A percentile compares a stretch with the other conserved stretches of the same genome.
phyloP scores from a whole-genome alignment of 2,888 invertebrate genomes.

The Chalcis sispes region DNA sequence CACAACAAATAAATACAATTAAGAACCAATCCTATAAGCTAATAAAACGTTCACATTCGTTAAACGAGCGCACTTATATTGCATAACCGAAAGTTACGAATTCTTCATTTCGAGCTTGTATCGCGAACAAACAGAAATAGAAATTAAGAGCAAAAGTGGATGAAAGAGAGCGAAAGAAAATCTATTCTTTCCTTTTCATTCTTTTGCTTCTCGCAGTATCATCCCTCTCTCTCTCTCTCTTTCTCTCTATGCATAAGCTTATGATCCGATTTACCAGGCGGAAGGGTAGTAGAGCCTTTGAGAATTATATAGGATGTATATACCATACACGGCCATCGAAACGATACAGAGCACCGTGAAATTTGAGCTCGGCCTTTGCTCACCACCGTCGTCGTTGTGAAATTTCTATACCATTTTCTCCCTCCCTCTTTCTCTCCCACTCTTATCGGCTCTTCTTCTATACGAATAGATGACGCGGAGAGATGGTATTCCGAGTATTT shows the following conservation, averaged over 20 bases:
- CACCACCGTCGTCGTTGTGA: conserved; percentile 1
- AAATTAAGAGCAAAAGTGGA: neutral
- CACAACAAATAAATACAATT: no score
- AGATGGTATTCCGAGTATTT: no score
- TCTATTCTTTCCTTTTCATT: no score
- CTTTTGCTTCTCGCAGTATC: neutral
- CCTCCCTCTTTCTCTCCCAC: neutral
- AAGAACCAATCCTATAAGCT: no score
- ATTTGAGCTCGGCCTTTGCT: no score
- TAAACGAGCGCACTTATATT: no score
- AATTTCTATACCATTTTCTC: conserved; percentile 3
- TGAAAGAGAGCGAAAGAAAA: conserved; percentile 33
- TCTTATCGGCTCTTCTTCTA: no score
- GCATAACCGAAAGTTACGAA: no score
- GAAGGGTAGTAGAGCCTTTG: conserved; percentile 24
- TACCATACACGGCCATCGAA: conserved; percentile 10
- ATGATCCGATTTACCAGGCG: conserved; percentile 48
- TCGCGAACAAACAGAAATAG: conserved; percentile 10
- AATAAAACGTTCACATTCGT: no score
- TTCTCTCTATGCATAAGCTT: conserved; percentile 32
- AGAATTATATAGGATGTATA: conserved; percentile 22
- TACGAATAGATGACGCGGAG: no score
- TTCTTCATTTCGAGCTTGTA: conserved; percentile 2
- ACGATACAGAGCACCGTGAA: neutral
- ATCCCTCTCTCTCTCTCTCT: neutral